Evolutionary conservation across 2,888 invertebrate genomes (phyloP).

Genomic region (Orthonychiurus folsomi): DNA sequence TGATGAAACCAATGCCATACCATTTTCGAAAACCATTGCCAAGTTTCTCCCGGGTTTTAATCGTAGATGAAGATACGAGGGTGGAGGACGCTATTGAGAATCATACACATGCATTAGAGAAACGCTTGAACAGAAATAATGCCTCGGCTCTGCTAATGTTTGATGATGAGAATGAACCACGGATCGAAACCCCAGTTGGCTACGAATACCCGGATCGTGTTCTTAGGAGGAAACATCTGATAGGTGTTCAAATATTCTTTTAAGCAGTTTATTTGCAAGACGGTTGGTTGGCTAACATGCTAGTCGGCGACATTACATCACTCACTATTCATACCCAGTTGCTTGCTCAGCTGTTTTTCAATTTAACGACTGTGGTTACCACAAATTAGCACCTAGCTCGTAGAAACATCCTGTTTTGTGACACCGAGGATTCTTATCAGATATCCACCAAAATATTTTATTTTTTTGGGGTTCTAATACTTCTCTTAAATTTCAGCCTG

Average conservation of each 20-base stretch:
- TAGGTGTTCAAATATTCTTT: too few relatives aligned
- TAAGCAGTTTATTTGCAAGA: too few relatives aligned
- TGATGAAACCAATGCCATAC: background rate
- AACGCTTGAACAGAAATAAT: background rate
- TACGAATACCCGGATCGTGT: slow-evolving; percentile 1
- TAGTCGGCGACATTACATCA: too few relatives aligned
- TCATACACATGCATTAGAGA: background rate
- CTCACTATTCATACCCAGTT: too few relatives aligned
- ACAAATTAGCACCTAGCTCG: too few relatives aligned
- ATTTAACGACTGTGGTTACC: too few relatives aligned
- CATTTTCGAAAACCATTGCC: too few relatives aligned
- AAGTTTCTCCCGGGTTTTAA: slow-evolving; percentile 2
- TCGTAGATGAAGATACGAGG: slow-evolving; percentile 3
- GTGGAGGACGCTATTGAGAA: background rate
- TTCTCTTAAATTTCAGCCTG: slow-evolving; percentile 3
- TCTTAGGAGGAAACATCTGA: background rate
- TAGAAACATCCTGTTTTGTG: too few relatives aligned
- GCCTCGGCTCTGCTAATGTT: background rate
- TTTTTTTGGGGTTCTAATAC: background rate
- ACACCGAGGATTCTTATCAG: too few relatives aligned
- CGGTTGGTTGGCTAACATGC: too few relatives aligned
- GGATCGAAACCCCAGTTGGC: background rate
- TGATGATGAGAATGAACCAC: background rate
- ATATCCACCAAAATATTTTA: background rate
- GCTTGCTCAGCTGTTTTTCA: too few relatives aligned